Percentiles rank a stretch among this genome's conserved stretches.
Conservation (phyloP, 2,113 vertebrate species). For the cat (Felis catus) region DNA sequence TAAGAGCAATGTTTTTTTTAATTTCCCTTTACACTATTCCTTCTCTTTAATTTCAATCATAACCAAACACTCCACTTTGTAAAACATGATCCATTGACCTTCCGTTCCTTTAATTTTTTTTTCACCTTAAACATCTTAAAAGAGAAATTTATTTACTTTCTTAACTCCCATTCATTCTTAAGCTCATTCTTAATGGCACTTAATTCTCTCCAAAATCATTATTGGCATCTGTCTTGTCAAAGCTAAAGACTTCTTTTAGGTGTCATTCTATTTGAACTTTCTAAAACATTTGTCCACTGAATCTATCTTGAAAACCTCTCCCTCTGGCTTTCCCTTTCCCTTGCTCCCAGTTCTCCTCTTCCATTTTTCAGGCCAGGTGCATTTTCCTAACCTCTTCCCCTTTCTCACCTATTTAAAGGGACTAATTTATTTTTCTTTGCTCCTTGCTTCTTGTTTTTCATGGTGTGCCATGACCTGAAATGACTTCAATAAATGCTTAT, state of each 20-base stretch:
- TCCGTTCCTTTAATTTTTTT: neutral
- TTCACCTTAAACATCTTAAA: slow-evolving; percentile 38
- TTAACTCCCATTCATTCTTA: neutral
- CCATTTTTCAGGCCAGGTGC: neutral
- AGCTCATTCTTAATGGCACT: neutral
- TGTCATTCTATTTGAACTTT: neutral
- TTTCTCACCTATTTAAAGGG: neutral
- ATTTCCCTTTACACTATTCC: neutral
- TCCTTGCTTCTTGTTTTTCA: neutral
- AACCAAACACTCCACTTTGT: neutral
- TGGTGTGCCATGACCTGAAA: neutral
- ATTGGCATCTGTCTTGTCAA: neutral
- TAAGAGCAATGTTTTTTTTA: neutral
- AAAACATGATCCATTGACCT: neutral
- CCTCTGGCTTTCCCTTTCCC: neutral
- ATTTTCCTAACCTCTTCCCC: neutral
- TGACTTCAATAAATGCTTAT: neutral
- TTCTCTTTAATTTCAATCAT: neutral
- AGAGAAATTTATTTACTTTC: neutral
- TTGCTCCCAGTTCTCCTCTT: neutral
- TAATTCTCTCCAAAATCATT: slow-evolving; percentile 6
- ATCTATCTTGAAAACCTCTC: neutral
- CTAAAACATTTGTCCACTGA: neutral
- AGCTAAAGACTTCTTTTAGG: neutral
- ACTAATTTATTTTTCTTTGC: neutral